Base-by-base conservation (phyloP, 2,888 invertebrate genomes). In the Chaetoderma sp. region DNA sequence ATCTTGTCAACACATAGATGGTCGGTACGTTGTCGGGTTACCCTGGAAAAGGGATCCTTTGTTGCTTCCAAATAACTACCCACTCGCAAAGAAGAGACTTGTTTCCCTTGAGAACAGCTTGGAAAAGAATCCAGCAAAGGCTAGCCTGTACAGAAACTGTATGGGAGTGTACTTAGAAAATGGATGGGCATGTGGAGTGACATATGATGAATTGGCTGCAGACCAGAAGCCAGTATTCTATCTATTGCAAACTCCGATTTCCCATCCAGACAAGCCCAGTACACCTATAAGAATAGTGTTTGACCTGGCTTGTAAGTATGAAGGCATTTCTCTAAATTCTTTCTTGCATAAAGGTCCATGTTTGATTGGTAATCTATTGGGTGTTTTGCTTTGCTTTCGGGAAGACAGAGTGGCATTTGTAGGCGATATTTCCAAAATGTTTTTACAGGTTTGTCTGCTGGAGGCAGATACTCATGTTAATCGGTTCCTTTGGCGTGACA, bases 211-310 rank as follows among this genome's bases (percentile, higher is more conserved):
- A 32, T n/a, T n/a, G n/a, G n/a, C n/a, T n/a, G 49, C 45, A 32
- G 32, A 28, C 25, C n/a, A 44, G 21, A 44, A 45, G 16, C 60
- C 64, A 54, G 21, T 52, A 1, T 39, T 44, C 25, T 64, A 60
- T 25, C 10, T 64, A 44, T 54, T 54, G 1, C 60, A 64, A 54
- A 54, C 59, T 44, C 59, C 54, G 10, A 60, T 64, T 10, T 64
- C 59, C 42, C 21, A 55, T 10, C 44, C 30, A 0, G 64, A 64
- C 16, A 64, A 60, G 36, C 23, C 28, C 18, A 59, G 59, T 32
- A 59, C 54, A 25, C 64, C 64, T 6, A 30, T 59, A 13, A 47
- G 64, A 52, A 36, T 64, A 5, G 63, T 63, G 1, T 63, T 63
- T 21, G 60, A 60, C 23, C 64, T 55, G 27, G 64, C 56, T 28